These are phyloP conservation scores for Laothoe populi DNA, from an alignment of 2,888 invertebrate genomes.

Conservation along the genomic window DNA sequence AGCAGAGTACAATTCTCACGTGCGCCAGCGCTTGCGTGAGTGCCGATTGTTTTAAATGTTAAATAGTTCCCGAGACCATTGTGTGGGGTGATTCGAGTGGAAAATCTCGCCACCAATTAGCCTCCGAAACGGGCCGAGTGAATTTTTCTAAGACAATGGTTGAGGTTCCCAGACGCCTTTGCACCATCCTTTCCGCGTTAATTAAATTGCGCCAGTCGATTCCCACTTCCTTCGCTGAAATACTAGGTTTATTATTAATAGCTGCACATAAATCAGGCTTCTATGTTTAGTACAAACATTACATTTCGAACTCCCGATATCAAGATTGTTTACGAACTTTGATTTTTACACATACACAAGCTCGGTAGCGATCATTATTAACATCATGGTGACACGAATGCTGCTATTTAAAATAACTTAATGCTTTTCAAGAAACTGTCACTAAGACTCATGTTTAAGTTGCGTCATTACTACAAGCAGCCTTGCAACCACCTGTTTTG, in stretches of 20 bases:
- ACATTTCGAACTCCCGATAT: too few species aligned
- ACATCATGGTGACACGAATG: too few species aligned
- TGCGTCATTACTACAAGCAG: too few species aligned
- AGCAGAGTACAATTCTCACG: constrained; percentile 36
- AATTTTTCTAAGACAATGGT: constrained; percentile 34
- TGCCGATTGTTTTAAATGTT: constrained; percentile 59
- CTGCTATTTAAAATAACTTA: too few species aligned
- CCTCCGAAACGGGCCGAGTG: constrained; percentile 51
- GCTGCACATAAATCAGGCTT: constrained; percentile 18
- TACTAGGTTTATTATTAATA: background rate
- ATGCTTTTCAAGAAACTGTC: too few species aligned
- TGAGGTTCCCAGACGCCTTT: constrained; percentile 40
- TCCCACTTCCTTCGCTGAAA: constrained; percentile 38
- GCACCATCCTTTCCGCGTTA: constrained; percentile 40
- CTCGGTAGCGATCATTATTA: too few species aligned
- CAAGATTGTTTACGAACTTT: too few species aligned
- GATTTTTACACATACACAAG: too few species aligned
- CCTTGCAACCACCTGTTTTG: too few species aligned
- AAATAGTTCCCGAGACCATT: constrained; percentile 69
- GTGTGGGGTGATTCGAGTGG: constrained; percentile 59
- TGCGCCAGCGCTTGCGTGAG: constrained; percentile 39
- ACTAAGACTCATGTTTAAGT: too few species aligned
- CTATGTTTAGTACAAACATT: background rate
- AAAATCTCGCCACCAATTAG: constrained; percentile 70
- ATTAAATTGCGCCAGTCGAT: constrained; percentile 35